A percentile compares a stretch with the other conserved stretches of the same genome.
Conservation (phyloP, 1,140 invertebrate genomes). For the Drosophila parabipectinata region DNA sequence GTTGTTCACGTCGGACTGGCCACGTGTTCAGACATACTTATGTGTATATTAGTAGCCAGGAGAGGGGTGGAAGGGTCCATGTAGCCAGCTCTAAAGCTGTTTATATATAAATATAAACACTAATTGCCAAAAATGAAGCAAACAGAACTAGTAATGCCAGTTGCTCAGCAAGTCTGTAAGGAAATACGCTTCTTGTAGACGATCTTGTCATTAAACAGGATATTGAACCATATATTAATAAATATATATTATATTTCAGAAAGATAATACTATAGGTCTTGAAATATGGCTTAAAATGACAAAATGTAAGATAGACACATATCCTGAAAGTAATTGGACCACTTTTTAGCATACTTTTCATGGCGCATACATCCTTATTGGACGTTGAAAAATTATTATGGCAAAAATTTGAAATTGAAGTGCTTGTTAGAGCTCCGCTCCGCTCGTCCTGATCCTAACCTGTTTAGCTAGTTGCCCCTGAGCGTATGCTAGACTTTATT, state of each 20-base stretch:
- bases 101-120: conserved; percentile 34
- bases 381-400: background rate
- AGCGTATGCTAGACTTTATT: conserved; percentile 80
- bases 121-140: conserved; percentile 48
- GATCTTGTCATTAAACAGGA: background rate
- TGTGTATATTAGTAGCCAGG: conserved; percentile 38
- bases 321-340: background rate
- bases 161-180: background rate
- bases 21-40: conserved; percentile 42
- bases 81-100: conserved; percentile 26
- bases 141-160: conserved; percentile 1
- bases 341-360: background rate
- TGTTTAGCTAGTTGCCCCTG: conserved; percentile 60
- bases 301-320: too few species aligned
- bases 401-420: background rate
- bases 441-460: conserved; percentile 5
- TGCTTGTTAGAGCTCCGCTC: background rate
- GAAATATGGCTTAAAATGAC: too few species aligned
- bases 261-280: background rate
- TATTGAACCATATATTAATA: background rate
- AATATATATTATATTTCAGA: background rate
- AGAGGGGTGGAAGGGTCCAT: conserved; percentile 1
- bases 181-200: conserved; percentile 9
- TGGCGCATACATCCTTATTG: background rate
- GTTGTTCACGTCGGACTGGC: conserved; percentile 47